phyloP scores from a whole-genome alignment of 2,888 invertebrate species.

The Trissonchulus latispiculum region DNA sequence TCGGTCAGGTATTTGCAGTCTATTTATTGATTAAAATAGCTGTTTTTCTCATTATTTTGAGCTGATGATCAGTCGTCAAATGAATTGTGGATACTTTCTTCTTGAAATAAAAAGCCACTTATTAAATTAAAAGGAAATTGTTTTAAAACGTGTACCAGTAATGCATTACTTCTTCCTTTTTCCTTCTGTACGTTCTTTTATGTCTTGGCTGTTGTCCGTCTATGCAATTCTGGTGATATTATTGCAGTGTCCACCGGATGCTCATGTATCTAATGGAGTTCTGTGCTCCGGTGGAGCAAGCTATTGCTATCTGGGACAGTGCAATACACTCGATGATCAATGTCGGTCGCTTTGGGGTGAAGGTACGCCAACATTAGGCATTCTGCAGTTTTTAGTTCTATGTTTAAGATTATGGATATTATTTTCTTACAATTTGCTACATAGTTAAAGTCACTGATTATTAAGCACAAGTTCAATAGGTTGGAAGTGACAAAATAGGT shows the following conservation, averaged over 20 bases:
- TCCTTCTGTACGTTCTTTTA: too few species aligned
- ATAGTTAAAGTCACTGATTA: too few species aligned
- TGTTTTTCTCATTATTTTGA: neutral
- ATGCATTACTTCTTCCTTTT: too few species aligned
- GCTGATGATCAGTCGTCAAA: neutral
- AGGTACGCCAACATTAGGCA: too few species aligned
- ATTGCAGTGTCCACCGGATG: constrained; percentile 69
- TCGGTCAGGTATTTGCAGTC: constrained; percentile 52
- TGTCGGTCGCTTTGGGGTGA: constrained; percentile 89
- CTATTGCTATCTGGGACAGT: constrained; percentile 81
- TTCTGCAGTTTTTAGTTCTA: neutral
- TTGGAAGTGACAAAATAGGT: too few species aligned
- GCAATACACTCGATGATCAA: constrained; percentile 74
- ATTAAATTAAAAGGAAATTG: too few species aligned
- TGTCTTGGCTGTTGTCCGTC: constrained; percentile 2
- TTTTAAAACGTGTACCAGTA: too few species aligned
- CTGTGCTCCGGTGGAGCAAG: constrained; percentile 63
- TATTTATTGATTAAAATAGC: too few species aligned
- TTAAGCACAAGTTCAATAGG: too few species aligned
- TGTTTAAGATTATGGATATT: too few species aligned
- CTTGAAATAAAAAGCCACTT: constrained; percentile 1
- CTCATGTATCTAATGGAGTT: constrained; percentile 82
- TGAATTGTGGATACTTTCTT: neutral
- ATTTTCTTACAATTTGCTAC: too few species aligned
- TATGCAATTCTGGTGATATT: neutral